Percentiles rank a stretch among this genome's conserved stretches.
Evolutionary conservation across 2,797 vertebrate genomes (phyloP).

Genomic region (Gymnoscopelus braueri): DNA sequence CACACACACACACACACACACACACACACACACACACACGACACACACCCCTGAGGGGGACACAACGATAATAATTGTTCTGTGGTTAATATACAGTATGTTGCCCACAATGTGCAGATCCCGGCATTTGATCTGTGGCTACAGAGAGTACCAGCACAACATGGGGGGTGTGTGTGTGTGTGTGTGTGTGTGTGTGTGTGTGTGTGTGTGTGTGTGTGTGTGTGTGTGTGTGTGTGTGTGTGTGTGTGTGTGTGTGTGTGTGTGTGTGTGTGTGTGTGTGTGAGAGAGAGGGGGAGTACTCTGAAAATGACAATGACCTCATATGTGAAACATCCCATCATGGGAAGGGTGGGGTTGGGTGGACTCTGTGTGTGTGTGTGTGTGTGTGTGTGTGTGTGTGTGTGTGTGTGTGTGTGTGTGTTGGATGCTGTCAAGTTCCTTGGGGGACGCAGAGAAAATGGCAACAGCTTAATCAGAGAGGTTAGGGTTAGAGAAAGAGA

Average conservation of each 20-base stretch:
- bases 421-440: background rate
- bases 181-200: too few species aligned
- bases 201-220: too few species aligned
- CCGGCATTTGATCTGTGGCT: conserved; percentile 52
- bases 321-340: conserved; percentile 46
- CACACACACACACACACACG: background rate
- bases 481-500: background rate
- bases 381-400: too few species aligned
- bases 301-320: conserved; percentile 49
- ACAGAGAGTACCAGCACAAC: conserved; percentile 32
- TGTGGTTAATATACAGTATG: conserved; percentile 51
- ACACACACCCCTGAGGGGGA: conserved; percentile 18
- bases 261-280: too few species aligned
- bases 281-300: conserved; percentile 21
- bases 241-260: too few species aligned
- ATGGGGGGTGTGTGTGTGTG: too few species aligned
- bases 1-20: background rate
- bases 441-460: conserved; percentile 19
- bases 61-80: conserved; percentile 69
- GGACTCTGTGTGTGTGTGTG: too few species aligned
- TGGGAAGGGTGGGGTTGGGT: background rate
- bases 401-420: too few species aligned
- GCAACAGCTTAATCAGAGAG: conserved; percentile 46
- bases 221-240: too few species aligned
- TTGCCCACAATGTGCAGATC: conserved; percentile 43